Base-by-base conservation (phyloP, 1,140 invertebrate species). In the Dendrolimus punctatus region DNA sequence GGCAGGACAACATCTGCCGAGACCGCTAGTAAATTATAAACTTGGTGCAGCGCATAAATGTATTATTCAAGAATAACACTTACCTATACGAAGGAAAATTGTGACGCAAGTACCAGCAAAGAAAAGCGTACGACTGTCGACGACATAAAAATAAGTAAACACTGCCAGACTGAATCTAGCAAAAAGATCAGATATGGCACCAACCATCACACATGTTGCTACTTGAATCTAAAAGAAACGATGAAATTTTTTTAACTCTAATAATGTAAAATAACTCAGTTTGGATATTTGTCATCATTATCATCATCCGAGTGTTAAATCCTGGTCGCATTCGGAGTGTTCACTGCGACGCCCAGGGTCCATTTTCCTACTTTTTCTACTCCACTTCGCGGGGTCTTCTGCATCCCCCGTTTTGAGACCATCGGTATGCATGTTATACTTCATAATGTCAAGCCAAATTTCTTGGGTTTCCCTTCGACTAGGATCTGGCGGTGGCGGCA, bases 141-240 rank as follows among this genome's bases (percentile, higher is more conserved):
- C 78, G 2, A 49, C 51, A 47, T 73, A 79, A 55, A 85, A 85
- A 55, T 77, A 85, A 5, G 82, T 85, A 51, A 80, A 72, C 4
- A 85, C 53, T 7, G 82, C 82, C 0, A 85, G 59, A 6, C 57
- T 43, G 39, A 84, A 74, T 52, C 82, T 72, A 36, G 80, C 79
- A 7, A 71, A 5, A 4, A 85, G 54, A 61, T 85, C 82, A 2
- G 80, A 78, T 46, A 85, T 51, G 0, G 82, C 82, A 0, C 82
- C 82, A 0, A 76, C 72, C 82, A 85, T 85, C 5, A 85, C 82
- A 57, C 82, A 85, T 4, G 80, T 73, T 5, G 82, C 78, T 7
- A 85, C 82, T 72, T 85, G 63, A 59, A 85, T 76, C 82, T 85
- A 51, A 73, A 62, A 67, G 43, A 55, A 44, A 46, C 8, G 6